Conservation (phyloP, 1,140 invertebrate species). For the Papilio dardanus region DNA sequence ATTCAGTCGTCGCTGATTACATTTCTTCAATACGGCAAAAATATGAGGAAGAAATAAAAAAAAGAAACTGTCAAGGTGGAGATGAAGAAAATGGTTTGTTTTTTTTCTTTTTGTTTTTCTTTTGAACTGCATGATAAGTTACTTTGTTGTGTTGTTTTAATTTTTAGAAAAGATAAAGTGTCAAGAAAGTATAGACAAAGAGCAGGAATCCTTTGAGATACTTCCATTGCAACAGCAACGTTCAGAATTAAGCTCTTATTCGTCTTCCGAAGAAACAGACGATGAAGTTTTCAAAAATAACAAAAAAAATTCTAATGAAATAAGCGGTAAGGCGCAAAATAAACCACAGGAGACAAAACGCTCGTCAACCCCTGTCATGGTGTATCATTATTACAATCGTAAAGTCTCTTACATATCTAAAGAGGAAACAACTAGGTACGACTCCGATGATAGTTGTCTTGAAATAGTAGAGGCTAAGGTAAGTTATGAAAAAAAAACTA, state of each 20-base stretch:
- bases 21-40: neutral
- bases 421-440: neutral
- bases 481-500: neutral
- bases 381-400: constrained; percentile 2
- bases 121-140: neutral
- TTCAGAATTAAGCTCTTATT: neutral
- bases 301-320: neutral
- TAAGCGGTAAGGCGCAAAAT: neutral
- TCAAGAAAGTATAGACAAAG: neutral
- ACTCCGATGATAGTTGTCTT: neutral
- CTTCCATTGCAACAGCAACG: neutral
- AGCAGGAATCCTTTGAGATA: neutral
- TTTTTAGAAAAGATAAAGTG: neutral
- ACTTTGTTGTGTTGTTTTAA: too few relatives aligned
- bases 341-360: neutral
- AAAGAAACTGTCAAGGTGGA: neutral
- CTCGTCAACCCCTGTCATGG: neutral
- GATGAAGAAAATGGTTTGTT: constrained; percentile 8
- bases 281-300: neutral
- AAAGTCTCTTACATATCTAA: neutral
- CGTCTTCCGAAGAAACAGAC: neutral
- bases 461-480: neutral
- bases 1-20: neutral
- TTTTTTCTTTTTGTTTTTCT: neutral
- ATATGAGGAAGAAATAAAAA: neutral